Evolutionary conservation across 2,797 vertebrate genomes (phyloP), one percentile per base, ranked within the genome.

Genomic region (Chrosomus eos): DNA sequence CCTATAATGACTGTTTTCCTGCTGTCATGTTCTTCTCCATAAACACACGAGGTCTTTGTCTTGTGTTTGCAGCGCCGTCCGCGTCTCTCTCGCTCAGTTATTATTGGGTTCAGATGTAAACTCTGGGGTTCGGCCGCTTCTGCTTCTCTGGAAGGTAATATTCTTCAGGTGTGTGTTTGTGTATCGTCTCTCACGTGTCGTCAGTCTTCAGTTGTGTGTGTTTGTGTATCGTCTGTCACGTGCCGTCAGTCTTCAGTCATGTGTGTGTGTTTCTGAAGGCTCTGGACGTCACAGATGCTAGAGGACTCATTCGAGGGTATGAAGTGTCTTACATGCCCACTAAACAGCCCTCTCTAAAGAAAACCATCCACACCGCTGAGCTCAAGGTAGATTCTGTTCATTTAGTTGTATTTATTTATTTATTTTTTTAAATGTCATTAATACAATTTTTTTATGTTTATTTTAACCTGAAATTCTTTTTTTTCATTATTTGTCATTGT

Each of bases 281-380:
- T 28, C 82, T 89, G 1, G 81, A 90, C n/a, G 71, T 64, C 70
- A 14, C 2, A 8, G 87, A 89, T 11, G 66, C 85, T 4, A 31
- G 80, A 67, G 91, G 88, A 66, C 86, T 67, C 78, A 36, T 93
- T 83, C 88, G 88, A 6, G 92, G 91, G 7, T 93, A 94, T 86
- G 77, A 87, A 70, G 91, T 94, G 68, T 88, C 60, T 85, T 89
- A 91, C 48, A 19, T 33, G 28, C 84, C 80, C 1, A n/a, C 14
- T 40, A 71, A 38, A 2, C 83, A 13, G 3, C 85, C 2, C 3
- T 71, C 58, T 78, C 67, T 48, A 66, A 18, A 23, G 11, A 1
- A 6, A 1, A 45, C 76, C 26, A 3, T 36, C 19, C 88, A 74
- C 5, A 82, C 88, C 48, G 91, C 89, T 0, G 83, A 85, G 0